phyloP scores from a whole-genome alignment of 1,140 invertebrate species.

The Pectinophora gossypiella region DNA sequence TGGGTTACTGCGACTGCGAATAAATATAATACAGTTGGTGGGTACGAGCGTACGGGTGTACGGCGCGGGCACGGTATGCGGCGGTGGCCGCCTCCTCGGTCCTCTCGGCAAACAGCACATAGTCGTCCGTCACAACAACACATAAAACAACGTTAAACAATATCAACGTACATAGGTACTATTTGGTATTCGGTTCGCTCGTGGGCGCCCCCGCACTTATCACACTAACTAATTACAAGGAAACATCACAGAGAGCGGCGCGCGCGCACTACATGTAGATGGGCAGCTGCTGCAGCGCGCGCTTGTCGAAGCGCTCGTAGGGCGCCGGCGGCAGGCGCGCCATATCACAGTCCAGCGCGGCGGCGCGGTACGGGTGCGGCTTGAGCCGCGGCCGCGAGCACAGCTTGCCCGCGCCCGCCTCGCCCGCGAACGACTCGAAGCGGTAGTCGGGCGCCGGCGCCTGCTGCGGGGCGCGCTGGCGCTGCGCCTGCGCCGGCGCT shows the following conservation, averaged over 20 bases:
- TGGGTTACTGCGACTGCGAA: constrained; percentile 62
- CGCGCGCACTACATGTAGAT: constrained; percentile 63
- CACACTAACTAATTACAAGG: constrained; percentile 58
- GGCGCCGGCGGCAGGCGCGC: constrained; percentile 52
- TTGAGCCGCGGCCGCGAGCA: constrained; percentile 43
- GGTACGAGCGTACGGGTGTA: constrained; percentile 25
- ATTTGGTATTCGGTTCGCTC: constrained; percentile 58
- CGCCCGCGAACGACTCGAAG: constrained; percentile 36
- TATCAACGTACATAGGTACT: constrained; percentile 62
- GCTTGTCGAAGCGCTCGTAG: constrained; percentile 69
- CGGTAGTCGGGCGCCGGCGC: constrained; percentile 23
- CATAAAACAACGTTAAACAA: constrained; percentile 59
- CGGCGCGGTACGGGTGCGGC: constrained; percentile 62
- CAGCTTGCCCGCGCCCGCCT: constrained; percentile 34
- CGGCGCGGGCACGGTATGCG: constrained; percentile 17
- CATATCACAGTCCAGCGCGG: constrained; percentile 61
- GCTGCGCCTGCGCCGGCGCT: constrained; percentile 27
- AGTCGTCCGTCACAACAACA: constrained; percentile 49
- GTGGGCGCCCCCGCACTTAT: constrained; percentile 35
- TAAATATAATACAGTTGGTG: constrained; percentile 61
- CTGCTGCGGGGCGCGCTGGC: constrained; percentile 21
- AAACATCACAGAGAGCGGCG: constrained; percentile 59
- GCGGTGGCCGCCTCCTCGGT: constrained; percentile 14
- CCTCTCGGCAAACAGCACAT: constrained; percentile 14
- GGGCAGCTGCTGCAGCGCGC: constrained; percentile 65